These are phyloP conservation scores for Pogonocichla stellata DNA, from an alignment of 2,113 vertebrate genomes.

Conservation along the genomic window DNA sequence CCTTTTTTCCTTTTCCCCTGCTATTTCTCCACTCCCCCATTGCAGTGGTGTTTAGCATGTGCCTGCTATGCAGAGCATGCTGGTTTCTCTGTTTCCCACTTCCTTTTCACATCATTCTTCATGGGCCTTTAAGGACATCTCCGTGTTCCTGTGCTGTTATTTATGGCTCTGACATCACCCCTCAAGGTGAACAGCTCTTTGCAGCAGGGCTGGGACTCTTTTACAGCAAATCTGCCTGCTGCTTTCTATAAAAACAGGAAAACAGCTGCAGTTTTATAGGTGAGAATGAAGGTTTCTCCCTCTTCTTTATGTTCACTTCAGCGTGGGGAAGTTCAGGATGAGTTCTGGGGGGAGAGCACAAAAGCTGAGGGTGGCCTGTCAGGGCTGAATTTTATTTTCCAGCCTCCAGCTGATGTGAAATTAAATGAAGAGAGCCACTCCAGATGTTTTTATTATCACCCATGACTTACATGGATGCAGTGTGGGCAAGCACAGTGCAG, in stretches of 20 bases:
- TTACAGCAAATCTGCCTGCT: slow-evolving; percentile 30
- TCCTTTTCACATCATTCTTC: slow-evolving; percentile 50
- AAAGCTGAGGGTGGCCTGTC: slow-evolving; percentile 21
- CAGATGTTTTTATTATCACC: slow-evolving; percentile 19
- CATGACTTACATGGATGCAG: not conserved
- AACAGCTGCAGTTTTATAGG: slow-evolving; percentile 66
- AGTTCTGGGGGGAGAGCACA: not conserved
- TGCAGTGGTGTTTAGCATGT: not conserved
- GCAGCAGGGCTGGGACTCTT: slow-evolving; percentile 6
- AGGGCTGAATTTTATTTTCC: not conserved
- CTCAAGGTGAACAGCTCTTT: slow-evolving; percentile 51
- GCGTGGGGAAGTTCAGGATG: not conserved
- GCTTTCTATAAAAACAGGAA: slow-evolving; percentile 72
- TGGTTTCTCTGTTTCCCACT: not conserved
- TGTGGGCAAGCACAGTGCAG: not conserved
- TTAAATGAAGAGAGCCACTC: not conserved
- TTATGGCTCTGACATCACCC: slow-evolving; percentile 57
- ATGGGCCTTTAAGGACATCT: slow-evolving; percentile 25
- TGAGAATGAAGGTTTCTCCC: slow-evolving; percentile 34
- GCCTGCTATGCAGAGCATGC: not conserved
- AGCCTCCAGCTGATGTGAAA: slow-evolving; percentile 5
- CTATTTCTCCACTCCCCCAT: not conserved
- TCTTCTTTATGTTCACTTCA: not conserved
- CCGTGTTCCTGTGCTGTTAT: slow-evolving; percentile 19
- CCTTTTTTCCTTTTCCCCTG: not conserved